phyloP scores from a whole-genome alignment of 1,140 invertebrate species.

The Solenopsis invicta region DNA sequence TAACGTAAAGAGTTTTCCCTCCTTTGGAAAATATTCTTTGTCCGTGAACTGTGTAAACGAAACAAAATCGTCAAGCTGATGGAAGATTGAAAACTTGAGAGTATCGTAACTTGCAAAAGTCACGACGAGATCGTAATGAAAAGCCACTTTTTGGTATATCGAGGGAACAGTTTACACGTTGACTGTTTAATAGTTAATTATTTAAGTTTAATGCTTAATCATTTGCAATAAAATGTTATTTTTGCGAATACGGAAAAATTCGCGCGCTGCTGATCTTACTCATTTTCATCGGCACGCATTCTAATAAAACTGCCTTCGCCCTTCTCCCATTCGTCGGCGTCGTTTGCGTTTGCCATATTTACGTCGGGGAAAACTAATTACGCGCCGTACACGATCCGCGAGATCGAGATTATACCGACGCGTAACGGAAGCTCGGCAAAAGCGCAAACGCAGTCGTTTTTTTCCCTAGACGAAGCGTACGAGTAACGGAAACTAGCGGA shows the following conservation, averaged over 20 bases:
- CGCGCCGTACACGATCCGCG: background rate
- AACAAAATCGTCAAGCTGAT: background rate
- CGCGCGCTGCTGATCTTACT: background rate
- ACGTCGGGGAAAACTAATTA: constrained; percentile 47
- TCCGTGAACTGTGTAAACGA: background rate
- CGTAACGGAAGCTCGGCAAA: background rate
- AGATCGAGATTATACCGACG: constrained; percentile 17
- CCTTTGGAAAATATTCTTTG: background rate
- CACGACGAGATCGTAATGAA: background rate
- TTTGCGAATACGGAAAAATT: background rate
- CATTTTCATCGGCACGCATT: constrained; percentile 2
- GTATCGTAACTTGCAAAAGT: background rate
- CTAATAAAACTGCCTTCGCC: constrained; percentile 25
- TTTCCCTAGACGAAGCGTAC: background rate
- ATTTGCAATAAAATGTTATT: background rate
- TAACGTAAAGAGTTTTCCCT: background rate
- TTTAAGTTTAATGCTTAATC: background rate
- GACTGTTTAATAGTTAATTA: background rate
- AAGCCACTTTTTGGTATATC: background rate
- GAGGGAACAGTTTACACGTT: background rate
- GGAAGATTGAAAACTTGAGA: background rate
- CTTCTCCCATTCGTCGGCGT: constrained; percentile 6
- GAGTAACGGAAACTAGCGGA: background rate
- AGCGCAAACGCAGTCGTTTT: constrained; percentile 24
- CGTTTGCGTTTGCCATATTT: constrained; percentile 13